Conservation (phyloP, 2,113 vertebrate genomes). For the Phylloscopus trochiloides region DNA sequence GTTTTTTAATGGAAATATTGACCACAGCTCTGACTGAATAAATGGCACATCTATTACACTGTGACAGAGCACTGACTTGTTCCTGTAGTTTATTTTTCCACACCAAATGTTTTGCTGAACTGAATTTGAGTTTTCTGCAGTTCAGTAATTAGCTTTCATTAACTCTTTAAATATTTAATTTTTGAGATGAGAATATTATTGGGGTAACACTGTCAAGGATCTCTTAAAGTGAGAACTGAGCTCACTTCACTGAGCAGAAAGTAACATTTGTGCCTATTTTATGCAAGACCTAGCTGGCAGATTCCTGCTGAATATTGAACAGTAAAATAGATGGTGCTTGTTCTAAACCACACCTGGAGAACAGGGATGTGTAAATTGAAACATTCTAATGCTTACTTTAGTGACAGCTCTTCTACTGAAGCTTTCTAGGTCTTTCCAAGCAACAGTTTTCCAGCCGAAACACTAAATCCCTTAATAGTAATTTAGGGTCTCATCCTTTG, state of each 20-base stretch:
- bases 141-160: background rate
- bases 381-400: background rate
- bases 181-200: background rate
- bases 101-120: background rate
- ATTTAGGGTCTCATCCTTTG: background rate
- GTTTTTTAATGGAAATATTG: background rate
- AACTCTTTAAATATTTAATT: background rate
- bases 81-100: conserved; percentile 10
- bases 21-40: background rate
- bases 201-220: background rate
- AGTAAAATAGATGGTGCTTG: background rate
- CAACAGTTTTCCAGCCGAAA: background rate
- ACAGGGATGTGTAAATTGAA: background rate
- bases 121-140: background rate
- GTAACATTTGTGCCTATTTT: background rate
- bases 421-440: background rate
- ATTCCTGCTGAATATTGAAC: background rate
- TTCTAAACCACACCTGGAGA: background rate
- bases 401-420: background rate
- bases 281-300: background rate
- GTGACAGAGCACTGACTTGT: background rate
- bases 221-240: background rate
- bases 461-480: background rate
- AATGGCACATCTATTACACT: conserved; percentile 22
- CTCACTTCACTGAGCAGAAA: background rate